A percentile compares a stretch with the other conserved stretches of the same genome.
phyloP scores from a whole-genome alignment of 2,888 invertebrate genomes.

The Lasioglossum marginatum region DNA sequence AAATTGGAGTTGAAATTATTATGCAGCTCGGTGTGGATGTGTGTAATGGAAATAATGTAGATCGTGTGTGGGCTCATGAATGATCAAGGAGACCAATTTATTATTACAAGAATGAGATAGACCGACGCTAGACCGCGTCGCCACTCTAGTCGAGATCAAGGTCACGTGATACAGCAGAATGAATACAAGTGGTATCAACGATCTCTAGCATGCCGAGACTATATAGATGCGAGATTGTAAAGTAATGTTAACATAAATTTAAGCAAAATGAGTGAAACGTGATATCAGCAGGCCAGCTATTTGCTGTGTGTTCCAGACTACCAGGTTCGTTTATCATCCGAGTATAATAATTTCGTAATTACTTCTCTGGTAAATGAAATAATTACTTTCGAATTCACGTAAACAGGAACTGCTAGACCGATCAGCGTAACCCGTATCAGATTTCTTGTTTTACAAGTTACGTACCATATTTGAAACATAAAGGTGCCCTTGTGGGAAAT shows the following conservation, averaged over 20 bases:
- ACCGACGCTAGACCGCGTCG: slow-evolving; percentile 29
- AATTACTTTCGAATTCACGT: not conserved
- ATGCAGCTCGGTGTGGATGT: not conserved
- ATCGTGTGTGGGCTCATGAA: slow-evolving; percentile 5
- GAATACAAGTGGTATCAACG: slow-evolving; percentile 43
- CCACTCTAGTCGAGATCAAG: slow-evolving; percentile 44
- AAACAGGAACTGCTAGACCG: not conserved
- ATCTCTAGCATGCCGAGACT: slow-evolving; percentile 41
- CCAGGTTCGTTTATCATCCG: not conserved
- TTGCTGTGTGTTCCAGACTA: not conserved
- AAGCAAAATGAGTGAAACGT: slow-evolving; percentile 34
- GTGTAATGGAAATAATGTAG: not conserved
- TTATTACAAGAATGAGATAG: slow-evolving; percentile 23
- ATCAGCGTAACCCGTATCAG: not conserved
- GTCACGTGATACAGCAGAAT: slow-evolving; percentile 49
- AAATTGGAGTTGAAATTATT: not conserved
- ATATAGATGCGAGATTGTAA: slow-evolving; percentile 51
- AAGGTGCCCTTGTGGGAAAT: not conserved
- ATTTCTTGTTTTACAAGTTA: not conserved
- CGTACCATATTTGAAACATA: not conserved
- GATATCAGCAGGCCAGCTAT: slow-evolving; percentile 10
- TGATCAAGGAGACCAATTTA: slow-evolving; percentile 29
- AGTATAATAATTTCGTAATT: not conserved
- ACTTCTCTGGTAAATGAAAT: not conserved
- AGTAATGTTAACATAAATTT: slow-evolving; percentile 50